A percentile compares a stretch with the other conserved stretches of the same genome.
Evolutionary conservation across 2,797 vertebrate genomes (phyloP).

Genomic region (Acanthis flammea): DNA sequence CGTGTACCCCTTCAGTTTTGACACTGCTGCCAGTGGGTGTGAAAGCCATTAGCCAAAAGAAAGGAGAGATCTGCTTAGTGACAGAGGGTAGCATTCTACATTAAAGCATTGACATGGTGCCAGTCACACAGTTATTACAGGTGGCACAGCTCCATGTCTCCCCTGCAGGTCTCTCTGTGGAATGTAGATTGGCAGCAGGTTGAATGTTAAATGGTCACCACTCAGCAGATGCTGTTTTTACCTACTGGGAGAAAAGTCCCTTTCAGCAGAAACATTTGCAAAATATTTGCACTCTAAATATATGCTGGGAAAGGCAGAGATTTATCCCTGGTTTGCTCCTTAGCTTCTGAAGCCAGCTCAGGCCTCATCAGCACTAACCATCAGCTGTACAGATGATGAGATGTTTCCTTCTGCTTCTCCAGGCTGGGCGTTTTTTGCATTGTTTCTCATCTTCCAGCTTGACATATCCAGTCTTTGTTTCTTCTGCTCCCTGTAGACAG

Average conservation of each 20-base stretch:
- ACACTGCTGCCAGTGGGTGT: conserved; percentile 47
- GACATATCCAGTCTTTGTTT: not conserved
- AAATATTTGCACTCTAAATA: conserved; percentile 33
- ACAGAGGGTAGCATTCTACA: conserved; percentile 61
- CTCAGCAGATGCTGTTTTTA: conserved; percentile 69
- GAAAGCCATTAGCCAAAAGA: conserved; percentile 66
- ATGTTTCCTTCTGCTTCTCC: not conserved
- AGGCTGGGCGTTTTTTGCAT: not conserved
- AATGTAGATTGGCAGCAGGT: conserved; percentile 69
- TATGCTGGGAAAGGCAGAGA: not conserved
- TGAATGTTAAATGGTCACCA: conserved; percentile 70
- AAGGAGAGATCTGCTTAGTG: conserved; percentile 66
- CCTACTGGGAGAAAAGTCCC: conserved; percentile 40
- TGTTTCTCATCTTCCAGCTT: not conserved
- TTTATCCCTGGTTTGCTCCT: not conserved
- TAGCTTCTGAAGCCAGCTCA: not conserved
- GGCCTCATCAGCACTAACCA: not conserved
- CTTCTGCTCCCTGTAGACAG: not conserved
- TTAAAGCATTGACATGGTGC: conserved; percentile 71
- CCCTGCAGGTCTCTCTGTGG: conserved; percentile 53
- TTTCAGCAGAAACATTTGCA: conserved; percentile 57
- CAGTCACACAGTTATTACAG: conserved; percentile 69
- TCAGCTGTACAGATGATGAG: not conserved
- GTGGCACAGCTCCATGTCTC: conserved; percentile 67
- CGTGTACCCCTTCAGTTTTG: not conserved